A percentile compares a stretch with the other conserved stretches of the same genome.
phyloP scores from a whole-genome alignment of 1,140 invertebrate species.

The Tetramorium simillimum region DNA sequence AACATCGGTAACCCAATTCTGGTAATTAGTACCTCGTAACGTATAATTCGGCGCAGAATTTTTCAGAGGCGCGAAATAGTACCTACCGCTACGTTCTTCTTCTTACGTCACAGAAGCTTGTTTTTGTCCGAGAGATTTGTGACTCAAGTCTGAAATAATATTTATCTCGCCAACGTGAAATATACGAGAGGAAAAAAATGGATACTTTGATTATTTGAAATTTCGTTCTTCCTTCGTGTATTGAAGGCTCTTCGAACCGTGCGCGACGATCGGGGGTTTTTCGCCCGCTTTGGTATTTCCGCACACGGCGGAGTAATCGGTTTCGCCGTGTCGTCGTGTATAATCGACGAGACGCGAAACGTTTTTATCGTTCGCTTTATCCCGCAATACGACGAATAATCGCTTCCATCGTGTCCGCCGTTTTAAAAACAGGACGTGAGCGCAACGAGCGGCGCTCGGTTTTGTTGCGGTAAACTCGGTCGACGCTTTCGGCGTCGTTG shows the following conservation, averaged over 20 bases:
- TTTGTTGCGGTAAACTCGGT: constrained; percentile 53
- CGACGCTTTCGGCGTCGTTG: constrained; percentile 65
- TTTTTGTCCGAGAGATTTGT: background rate
- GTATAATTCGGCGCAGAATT: too few species aligned
- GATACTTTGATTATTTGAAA: background rate
- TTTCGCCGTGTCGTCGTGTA: constrained; percentile 65
- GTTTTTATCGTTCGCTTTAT: constrained; percentile 68
- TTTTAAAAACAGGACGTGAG: constrained; percentile 68
- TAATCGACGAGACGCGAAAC: constrained; percentile 65
- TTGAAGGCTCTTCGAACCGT: background rate
- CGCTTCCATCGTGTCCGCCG: constrained; percentile 67
- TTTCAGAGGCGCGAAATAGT: background rate
- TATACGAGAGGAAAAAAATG: too few species aligned
- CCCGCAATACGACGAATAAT: constrained; percentile 65
- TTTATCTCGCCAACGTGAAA: background rate
- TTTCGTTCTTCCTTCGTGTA: background rate
- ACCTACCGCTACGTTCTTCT: background rate
- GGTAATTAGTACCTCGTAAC: background rate
- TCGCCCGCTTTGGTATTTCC: constrained; percentile 23
- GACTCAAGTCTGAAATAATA: background rate
- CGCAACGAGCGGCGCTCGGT: constrained; percentile 12
- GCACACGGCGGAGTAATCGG: constrained; percentile 51
- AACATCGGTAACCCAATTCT: background rate
- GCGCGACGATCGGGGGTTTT: constrained; percentile 32
- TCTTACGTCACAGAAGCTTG: too few species aligned